Conservation (phyloP, 2,888 invertebrate genomes). For the Ypsolopha scabrella region DNA sequence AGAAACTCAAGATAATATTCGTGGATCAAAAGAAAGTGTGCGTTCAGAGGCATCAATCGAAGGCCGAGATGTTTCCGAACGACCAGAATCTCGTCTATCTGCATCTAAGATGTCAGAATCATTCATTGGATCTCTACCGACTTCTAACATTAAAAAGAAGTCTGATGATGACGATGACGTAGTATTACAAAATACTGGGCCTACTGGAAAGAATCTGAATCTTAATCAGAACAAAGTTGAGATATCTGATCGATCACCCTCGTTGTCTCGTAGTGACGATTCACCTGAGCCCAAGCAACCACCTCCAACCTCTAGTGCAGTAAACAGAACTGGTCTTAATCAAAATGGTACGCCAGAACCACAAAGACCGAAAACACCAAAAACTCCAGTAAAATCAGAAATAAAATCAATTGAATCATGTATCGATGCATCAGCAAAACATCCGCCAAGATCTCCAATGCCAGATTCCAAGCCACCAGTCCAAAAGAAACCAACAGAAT, state of each 20-base stretch:
- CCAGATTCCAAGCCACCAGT: slow-evolving; percentile 12
- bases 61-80: slow-evolving; percentile 35
- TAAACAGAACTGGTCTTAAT: slow-evolving; percentile 24
- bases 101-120: slow-evolving; percentile 64
- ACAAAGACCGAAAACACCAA: slow-evolving; percentile 52
- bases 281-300: slow-evolving; percentile 55
- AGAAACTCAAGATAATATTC: slow-evolving; percentile 57
- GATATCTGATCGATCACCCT: slow-evolving; percentile 57
- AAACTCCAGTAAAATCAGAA: slow-evolving; percentile 35
- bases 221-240: slow-evolving; percentile 34
- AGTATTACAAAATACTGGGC: slow-evolving; percentile 38
- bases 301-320: slow-evolving; percentile 21
- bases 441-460: slow-evolving; percentile 36
- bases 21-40: slow-evolving; percentile 52
- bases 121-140: slow-evolving; percentile 52
- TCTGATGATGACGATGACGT: slow-evolving; percentile 59
- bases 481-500: slow-evolving; percentile 51
- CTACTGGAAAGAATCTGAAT: slow-evolving; percentile 21
- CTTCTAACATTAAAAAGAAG: slow-evolving; percentile 40
- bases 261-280: slow-evolving; percentile 60
- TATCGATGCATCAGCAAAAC: slow-evolving; percentile 29
- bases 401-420: slow-evolving; percentile 24
- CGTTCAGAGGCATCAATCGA: slow-evolving; percentile 44
- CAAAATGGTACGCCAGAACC: slow-evolving; percentile 39
- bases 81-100: slow-evolving; percentile 57